Evolutionary conservation across 2,113 vertebrate genomes (phyloP), one percentile per base, ranked within the genome.

Genomic region (Corythaeola cristata): DNA sequence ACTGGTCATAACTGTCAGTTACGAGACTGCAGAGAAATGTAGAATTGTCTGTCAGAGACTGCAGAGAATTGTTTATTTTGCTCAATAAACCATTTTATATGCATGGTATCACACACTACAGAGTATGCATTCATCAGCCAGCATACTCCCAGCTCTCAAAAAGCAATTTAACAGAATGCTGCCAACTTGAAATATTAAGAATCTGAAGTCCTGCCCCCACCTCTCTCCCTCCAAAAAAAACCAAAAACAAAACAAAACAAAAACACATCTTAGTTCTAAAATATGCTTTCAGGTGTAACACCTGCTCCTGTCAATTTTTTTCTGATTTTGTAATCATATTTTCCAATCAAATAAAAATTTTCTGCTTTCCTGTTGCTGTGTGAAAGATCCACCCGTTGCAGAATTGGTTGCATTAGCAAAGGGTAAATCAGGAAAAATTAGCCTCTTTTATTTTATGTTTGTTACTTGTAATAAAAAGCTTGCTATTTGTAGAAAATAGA

Each of bases 31-130:
- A 90, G 92, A 93, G 71, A 81, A 88, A 90, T 27, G n/a, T 23
- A 91, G 71, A 91, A 49, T 77, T 95, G 75, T 91, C 78, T 79
- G 60, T 79, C 55, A 64, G 77, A 91, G 32, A 89, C 89, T 84
- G 82, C 55, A 86, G 56, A 88, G 49, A 93, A 85, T 75, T 95
- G 85, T 95, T 96, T 96, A 90, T 96, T 96, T 97, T 95, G 39
- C 78, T 94, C 89, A 92, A 93, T 93, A 97, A 95, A 84, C 64
- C 76, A 86, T 95, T 96, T 95, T 94, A 78, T 95, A 95, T 96
- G 91, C 91, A 91, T 60, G 74, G 75, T 58, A 95, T 83, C 90
- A 88, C 89, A 94, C 44, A 88, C 81, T n/a, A 60, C 63, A 74
- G 76, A 79, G 68, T n/a, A 86, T 55, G 78, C 81, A 96, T 96